A percentile compares a stretch with the other conserved stretches of the same genome.
phyloP scores from a whole-genome alignment of 2,797 vertebrate genomes.

The Cynodonichthys magdalenae region DNA sequence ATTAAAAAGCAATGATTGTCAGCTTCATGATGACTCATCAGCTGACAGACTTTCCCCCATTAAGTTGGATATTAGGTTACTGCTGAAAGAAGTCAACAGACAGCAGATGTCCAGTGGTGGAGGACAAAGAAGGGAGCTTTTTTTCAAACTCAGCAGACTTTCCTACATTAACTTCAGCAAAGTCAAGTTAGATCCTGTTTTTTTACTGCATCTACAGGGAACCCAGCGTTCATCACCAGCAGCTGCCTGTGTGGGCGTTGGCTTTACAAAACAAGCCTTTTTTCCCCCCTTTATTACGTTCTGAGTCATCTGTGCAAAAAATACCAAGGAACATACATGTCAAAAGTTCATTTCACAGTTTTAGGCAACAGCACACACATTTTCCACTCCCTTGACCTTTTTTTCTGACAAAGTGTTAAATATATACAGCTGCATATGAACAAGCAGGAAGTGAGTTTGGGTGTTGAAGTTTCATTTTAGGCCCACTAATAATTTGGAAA shows the following conservation, averaged over 20 bases:
- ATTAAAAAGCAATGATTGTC: constrained; percentile 70
- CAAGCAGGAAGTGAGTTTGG: constrained; percentile 41
- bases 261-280: constrained; percentile 30
- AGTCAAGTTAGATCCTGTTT: constrained; percentile 48
- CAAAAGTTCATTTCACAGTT: constrained; percentile 53
- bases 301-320: constrained; percentile 38
- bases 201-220: constrained; percentile 35
- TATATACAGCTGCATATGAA: constrained; percentile 42
- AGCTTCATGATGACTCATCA: constrained; percentile 69
- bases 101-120: constrained; percentile 61
- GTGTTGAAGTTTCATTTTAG: constrained; percentile 51
- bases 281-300: constrained; percentile 28
- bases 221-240: constrained; percentile 46
- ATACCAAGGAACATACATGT: constrained; percentile 53
- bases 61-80: constrained; percentile 70
- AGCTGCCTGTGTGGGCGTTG: constrained; percentile 55
- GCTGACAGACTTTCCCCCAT: constrained; percentile 58
- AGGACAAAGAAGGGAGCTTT: constrained; percentile 64
- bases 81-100: constrained; percentile 58
- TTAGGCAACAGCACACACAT: constrained; percentile 48
- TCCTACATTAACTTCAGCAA: constrained; percentile 58
- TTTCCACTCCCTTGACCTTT: constrained; percentile 63
- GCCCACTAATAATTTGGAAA: constrained; percentile 19
- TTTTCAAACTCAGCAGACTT: constrained; percentile 69
- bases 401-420: constrained; percentile 47